These are phyloP conservation scores for Myoxocephalus aenaeus DNA, from an alignment of 2,797 vertebrate genomes.

Conservation along the genomic window DNA sequence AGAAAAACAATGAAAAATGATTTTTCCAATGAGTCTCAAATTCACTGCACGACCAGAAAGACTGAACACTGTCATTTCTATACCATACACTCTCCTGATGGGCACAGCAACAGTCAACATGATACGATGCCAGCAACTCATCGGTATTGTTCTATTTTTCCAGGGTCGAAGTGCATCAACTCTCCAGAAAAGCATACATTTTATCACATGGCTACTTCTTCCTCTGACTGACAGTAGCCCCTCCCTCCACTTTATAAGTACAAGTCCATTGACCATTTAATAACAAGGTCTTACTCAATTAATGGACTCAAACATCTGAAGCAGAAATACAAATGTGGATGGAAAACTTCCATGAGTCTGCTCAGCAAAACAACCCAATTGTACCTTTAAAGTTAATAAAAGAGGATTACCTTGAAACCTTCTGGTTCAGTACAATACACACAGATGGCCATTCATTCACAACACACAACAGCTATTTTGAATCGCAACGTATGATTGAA, in stretches of 20 bases:
- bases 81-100: not conserved
- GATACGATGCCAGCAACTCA: not conserved
- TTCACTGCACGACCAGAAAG: not conserved
- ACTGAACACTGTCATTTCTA: not conserved
- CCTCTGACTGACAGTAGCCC: not conserved
- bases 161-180: not conserved
- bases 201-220: not conserved
- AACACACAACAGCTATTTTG: not conserved
- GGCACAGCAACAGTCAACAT: not conserved
- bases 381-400: not conserved
- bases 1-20: not conserved
- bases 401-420: not conserved
- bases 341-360: not conserved
- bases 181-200: not conserved
- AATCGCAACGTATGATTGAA: not conserved
- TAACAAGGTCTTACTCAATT: not conserved
- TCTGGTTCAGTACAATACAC: not conserved
- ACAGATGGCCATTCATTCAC: too few relatives aligned
- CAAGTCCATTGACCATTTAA: not conserved
- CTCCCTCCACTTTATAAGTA: not conserved
- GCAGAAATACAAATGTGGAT: not conserved
- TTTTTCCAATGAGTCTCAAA: not conserved
- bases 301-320: not conserved
- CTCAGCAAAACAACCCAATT: not conserved
- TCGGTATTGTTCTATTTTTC: not conserved